phyloP scores from a whole-genome alignment of 2,888 invertebrate genomes.

The Ochropacha duplaris region DNA sequence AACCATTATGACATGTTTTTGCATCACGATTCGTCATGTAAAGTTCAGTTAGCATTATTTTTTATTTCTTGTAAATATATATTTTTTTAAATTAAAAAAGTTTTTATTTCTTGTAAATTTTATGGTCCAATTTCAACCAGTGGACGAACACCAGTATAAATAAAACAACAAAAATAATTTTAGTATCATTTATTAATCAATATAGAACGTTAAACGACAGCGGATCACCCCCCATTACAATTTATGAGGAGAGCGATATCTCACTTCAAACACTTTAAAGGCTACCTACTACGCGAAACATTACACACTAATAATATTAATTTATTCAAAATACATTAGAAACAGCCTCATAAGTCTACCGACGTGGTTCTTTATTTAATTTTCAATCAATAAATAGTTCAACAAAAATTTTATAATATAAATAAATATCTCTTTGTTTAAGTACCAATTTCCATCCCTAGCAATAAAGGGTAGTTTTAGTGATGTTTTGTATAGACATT shows the following conservation, averaged over 20 bases:
- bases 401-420: background rate
- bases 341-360: background rate
- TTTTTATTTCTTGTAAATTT: too few species aligned
- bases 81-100: too few species aligned
- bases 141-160: too few species aligned
- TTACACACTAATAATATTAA: constrained; percentile 3
- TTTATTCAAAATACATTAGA: background rate
- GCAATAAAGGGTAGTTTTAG: background rate
- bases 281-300: background rate
- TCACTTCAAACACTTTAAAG: background rate
- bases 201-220: constrained; percentile 2
- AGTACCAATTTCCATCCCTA: background rate
- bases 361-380: background rate
- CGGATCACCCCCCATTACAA: background rate
- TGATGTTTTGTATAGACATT: background rate
- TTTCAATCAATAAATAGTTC: background rate
- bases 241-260: background rate
- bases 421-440: background rate
- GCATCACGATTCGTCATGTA: too few species aligned
- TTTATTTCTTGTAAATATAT: too few species aligned
- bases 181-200: constrained; percentile 2
- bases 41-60: too few species aligned
- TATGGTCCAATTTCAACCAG: too few species aligned
- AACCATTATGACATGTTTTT: too few species aligned
- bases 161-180: background rate